Evolutionary conservation across 2,113 vertebrate genomes (phyloP).

Genomic region (Rhodinocichla rosea): DNA sequence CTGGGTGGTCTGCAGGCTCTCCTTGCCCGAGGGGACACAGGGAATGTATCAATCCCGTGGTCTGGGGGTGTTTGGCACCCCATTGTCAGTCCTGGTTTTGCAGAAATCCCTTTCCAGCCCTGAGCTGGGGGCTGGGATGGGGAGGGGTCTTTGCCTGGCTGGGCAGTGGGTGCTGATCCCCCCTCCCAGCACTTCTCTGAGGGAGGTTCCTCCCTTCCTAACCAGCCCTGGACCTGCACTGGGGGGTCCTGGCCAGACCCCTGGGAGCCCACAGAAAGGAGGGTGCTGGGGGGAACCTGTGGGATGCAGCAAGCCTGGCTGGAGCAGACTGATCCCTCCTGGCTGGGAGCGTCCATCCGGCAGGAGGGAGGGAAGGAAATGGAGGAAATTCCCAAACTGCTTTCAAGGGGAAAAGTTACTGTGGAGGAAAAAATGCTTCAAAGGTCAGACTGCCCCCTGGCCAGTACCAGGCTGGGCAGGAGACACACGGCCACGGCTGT

Average conservation of each 20-base stretch:
- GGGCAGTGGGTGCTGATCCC: neutral
- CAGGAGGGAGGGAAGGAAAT: neutral
- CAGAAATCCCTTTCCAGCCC: neutral
- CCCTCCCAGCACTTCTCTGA: neutral
- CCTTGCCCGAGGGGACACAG: fast-evolving
- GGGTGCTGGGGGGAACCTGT: fast-evolving
- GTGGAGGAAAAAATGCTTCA: neutral
- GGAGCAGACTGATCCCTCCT: neutral
- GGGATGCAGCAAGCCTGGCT: fast-evolving
- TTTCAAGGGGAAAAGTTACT: conserved; percentile 55
- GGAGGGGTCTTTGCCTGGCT: neutral
- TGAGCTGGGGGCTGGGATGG: neutral
- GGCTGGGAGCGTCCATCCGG: neutral
- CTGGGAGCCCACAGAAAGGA: neutral
- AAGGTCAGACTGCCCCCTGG: neutral
- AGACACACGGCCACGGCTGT: fast-evolving
- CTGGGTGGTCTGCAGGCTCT: neutral
- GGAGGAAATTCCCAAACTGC: conserved; percentile 35
- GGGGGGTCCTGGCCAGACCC: neutral
- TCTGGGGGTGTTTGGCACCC: neutral
- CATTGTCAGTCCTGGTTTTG: neutral
- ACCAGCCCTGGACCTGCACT: neutral
- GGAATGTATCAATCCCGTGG: fast-evolving
- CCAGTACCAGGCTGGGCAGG: fast-evolving
- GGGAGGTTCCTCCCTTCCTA: neutral